Evolutionary conservation across 2,113 vertebrate genomes (phyloP).

Genomic region (Rhea americana): DNA sequence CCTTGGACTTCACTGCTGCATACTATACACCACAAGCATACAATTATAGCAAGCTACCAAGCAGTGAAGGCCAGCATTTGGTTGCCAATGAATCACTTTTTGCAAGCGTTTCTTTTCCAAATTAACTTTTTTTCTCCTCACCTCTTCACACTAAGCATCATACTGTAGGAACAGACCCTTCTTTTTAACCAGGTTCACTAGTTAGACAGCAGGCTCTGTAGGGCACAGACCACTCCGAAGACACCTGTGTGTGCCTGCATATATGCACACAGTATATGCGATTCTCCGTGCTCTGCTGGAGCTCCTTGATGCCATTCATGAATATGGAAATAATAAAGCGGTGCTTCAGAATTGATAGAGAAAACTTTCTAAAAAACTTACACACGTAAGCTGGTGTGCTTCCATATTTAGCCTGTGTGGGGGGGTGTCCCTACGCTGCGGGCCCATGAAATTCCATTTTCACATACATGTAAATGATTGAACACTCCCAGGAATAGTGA

Average conservation of each 20-base stretch:
- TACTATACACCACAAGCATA: background rate
- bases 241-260: background rate
- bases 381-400: background rate
- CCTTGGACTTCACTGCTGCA: background rate
- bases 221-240: background rate
- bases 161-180: background rate
- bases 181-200: background rate
- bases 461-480: background rate
- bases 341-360: background rate
- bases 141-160: background rate
- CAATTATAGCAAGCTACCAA: background rate
- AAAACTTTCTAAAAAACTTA: background rate
- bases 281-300: background rate
- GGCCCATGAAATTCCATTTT: slow-evolving; percentile 10
- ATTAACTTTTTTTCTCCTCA: background rate
- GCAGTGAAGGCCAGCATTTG: background rate
- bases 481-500: background rate
- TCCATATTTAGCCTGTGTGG: background rate
- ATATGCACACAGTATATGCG: background rate
- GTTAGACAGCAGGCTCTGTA: accelerated
- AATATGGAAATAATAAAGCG: background rate
- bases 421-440: background rate
- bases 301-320: background rate
- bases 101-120: background rate
- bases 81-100: background rate